phyloP scores from a whole-genome alignment of 1,140 invertebrate genomes.

The Sweltsa coloradensis region DNA sequence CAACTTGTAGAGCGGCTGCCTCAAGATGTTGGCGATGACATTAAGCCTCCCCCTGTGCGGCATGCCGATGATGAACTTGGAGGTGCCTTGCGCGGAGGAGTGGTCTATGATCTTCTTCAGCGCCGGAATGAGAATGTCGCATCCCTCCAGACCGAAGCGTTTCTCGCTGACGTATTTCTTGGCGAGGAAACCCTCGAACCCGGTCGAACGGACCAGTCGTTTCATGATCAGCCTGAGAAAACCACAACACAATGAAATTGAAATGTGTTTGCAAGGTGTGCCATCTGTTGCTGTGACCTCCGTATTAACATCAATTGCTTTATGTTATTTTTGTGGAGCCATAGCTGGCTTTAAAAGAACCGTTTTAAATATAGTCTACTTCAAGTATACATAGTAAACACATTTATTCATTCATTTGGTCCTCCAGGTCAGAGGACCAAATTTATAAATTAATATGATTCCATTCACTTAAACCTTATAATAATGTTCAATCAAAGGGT shows the following conservation, averaged over 20 bases:
- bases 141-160: not conserved
- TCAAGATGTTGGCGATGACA: conserved; percentile 79
- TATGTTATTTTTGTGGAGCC: no score
- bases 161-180: not conserved
- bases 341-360: no score
- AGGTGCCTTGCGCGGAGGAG: conserved; percentile 36
- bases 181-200: not conserved
- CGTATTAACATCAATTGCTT: not conserved
- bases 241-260: not conserved
- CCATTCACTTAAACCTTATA: no score
- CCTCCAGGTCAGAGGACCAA: no score
- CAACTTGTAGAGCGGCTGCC: conserved; percentile 73
- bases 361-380: no score
- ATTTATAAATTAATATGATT: no score
- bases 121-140: not conserved
- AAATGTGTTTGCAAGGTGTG: no score
- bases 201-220: not conserved
- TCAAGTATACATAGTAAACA: no score
- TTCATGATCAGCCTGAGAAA: no score
- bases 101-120: not conserved
- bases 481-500: no score
- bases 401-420: no score
- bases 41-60: conserved; percentile 86
- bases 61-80: conserved; percentile 81
- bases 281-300: no score